Evolutionary conservation across 1,140 invertebrate species (phyloP).

Genomic region (Tenebrio molitor): DNA sequence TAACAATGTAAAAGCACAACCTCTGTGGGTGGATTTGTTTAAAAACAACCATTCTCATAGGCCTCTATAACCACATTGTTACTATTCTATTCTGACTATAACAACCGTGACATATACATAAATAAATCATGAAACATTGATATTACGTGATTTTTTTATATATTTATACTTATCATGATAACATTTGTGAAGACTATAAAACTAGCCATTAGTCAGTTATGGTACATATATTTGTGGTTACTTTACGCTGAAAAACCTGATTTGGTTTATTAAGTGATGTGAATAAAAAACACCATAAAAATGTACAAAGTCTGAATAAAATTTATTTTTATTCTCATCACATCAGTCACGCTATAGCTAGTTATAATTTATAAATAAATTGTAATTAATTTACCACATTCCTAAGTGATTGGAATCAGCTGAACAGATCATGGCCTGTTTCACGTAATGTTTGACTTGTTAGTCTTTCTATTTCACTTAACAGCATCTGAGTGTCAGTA

Average conservation of each 20-base stretch:
- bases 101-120: conserved; percentile 3
- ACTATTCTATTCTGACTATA: neutral
- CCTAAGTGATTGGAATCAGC: conserved; percentile 56
- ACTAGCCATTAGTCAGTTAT: neutral
- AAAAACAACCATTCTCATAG: conserved; percentile 32
- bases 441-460: conserved; percentile 69
- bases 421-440: conserved; percentile 65
- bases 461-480: conserved; percentile 71
- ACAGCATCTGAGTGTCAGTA: conserved; percentile 69
- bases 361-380: too few relatives aligned
- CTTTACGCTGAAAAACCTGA: neutral
- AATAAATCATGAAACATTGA: neutral
- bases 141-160: neutral
- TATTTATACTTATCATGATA: neutral
- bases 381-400: conserved; percentile 16
- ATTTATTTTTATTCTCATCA: too few relatives aligned
- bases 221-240: conserved; percentile 8
- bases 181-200: conserved; percentile 3
- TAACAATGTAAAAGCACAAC: conserved; percentile 14
- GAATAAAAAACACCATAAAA: neutral
- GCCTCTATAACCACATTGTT: conserved; percentile 24
- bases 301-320: too few relatives aligned
- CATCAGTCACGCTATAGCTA: too few relatives aligned
- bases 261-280: neutral
- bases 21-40: conserved; percentile 19